Evolutionary conservation across 1,140 invertebrate genomes (phyloP), one percentile per base, ranked within the genome.

Genomic region (Drosophila nikananu): DNA sequence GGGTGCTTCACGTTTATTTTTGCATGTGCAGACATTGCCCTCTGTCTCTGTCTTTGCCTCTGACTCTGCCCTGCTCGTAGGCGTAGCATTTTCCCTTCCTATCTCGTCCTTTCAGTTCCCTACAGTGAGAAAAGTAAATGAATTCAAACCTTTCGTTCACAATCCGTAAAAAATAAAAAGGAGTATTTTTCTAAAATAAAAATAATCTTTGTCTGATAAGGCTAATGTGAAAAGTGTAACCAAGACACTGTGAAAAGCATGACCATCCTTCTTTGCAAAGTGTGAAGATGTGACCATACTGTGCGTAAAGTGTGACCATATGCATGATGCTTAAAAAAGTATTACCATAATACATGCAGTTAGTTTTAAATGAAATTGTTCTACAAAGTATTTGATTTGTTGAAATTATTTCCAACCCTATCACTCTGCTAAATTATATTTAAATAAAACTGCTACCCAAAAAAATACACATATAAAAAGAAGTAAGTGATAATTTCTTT

Each of bases 11-110:
- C 60, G 75, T 83, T 82, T 78, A 78, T 74, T 86, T 86, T 75
- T 86, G 82, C 82, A 86, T 86, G 70, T 78, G 77, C 81, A 84
- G 81, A 83, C 81, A 71, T 63, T 83, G 80, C 80, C 46, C 78
- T 81, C 67, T 55, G 63, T 61, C 58, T 67, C 61, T 75, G 62
- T 54, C 52, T 52, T 19, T 52, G 51, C 35, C 78, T 68, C 41
- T 80, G 62, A 5, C 52, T 21, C 51, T 51, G 41, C 73, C 71
- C 73, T 78, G 63, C 58, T 68, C 67, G 86, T 90, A 90, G 86
- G 84, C 86, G 84, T 89, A 73, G 81, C 57, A 59, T 70, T 77
- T 77, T 49, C 71, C 52, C 54, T 59, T 44, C 63, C 63, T 32
- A 61, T 65, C 55, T 65, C 37, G 37, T 42, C 54, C 37, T 42